Conservation (phyloP, 2,888 invertebrate species). For the Apocheima hispidaria region DNA sequence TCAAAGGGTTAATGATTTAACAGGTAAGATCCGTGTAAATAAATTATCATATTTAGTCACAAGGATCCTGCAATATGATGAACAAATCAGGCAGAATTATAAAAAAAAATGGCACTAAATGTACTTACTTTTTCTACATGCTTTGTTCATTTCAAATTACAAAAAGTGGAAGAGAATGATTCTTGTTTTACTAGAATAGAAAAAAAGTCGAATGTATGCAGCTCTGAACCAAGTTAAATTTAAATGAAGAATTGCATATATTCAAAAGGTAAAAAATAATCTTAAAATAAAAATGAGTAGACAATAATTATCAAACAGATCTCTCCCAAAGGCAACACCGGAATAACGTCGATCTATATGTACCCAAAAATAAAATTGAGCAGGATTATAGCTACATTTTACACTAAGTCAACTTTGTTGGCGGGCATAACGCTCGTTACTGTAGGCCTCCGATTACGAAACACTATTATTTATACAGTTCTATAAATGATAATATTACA, state of each 20-base stretch:
- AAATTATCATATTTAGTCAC: neutral
- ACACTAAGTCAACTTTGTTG: slow-evolving; percentile 82
- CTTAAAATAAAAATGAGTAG: slow-evolving; percentile 18
- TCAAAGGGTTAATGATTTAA: neutral
- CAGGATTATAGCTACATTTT: slow-evolving; percentile 77
- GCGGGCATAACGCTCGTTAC: slow-evolving; percentile 70
- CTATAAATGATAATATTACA: slow-evolving; percentile 80
- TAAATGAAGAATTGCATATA: slow-evolving; percentile 49
- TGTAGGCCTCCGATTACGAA: slow-evolving; percentile 78
- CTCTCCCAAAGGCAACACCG: slow-evolving; percentile 61
- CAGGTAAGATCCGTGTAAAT: neutral
- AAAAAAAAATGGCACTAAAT: slow-evolving; percentile 75
- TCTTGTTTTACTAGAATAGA: slow-evolving; percentile 18
- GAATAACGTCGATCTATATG: slow-evolving; percentile 69
- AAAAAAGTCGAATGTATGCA: slow-evolving; percentile 39
- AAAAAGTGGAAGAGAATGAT: slow-evolving; percentile 26
- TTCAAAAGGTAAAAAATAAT: slow-evolving; percentile 39
- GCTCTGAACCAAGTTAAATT: slow-evolving; percentile 26
- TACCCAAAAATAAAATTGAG: slow-evolving; percentile 82
- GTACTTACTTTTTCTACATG: slow-evolving; percentile 58
- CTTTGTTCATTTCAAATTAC: slow-evolving; percentile 29
- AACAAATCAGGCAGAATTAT: slow-evolving; percentile 53
- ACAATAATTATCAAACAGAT: slow-evolving; percentile 51
- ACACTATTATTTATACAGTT: slow-evolving; percentile 77
- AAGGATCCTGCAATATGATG: slow-evolving; percentile 25